phyloP scores from a whole-genome alignment of 2,888 invertebrate genomes.

The Dorcus hopei region DNA sequence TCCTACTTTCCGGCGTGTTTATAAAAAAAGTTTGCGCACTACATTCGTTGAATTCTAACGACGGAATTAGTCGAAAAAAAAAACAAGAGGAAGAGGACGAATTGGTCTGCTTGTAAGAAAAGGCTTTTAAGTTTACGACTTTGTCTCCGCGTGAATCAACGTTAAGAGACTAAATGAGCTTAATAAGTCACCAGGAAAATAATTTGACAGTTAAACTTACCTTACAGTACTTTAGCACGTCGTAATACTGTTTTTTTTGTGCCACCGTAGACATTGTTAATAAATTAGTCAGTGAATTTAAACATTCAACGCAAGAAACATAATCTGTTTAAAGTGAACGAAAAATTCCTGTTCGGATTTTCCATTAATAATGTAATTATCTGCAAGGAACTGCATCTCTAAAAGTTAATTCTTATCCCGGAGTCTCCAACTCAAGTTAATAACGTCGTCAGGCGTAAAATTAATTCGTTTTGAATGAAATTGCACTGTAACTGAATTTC shows the following conservation, averaged over 20 bases:
- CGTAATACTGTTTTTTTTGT: not conserved
- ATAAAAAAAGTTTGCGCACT: no score
- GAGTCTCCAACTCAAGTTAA: no score
- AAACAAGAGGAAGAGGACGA: not conserved
- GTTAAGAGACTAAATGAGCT: slow-evolving; percentile 16
- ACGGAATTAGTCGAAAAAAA: not conserved
- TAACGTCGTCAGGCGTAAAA: no score
- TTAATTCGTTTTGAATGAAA: no score
- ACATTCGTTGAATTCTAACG: not conserved
- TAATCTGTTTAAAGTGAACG: no score
- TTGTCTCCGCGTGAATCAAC: not conserved
- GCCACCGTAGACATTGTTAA: not conserved
- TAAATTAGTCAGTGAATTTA: not conserved
- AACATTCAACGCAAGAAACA: no score
- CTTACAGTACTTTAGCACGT: slow-evolving; percentile 12
- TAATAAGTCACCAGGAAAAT: slow-evolving; percentile 17
- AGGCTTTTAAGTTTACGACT: slow-evolving; percentile 12
- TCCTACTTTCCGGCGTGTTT: no score
- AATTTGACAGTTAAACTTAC: slow-evolving; percentile 10
- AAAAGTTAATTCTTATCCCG: no score
- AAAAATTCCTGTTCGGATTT: no score
- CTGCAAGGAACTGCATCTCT: no score
- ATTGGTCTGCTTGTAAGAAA: not conserved
- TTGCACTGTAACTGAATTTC: no score
- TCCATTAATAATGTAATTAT: no score